These are phyloP conservation scores for Temnothorax unifasciatus DNA, from an alignment of 2,888 invertebrate species.

Conservation along the genomic window DNA sequence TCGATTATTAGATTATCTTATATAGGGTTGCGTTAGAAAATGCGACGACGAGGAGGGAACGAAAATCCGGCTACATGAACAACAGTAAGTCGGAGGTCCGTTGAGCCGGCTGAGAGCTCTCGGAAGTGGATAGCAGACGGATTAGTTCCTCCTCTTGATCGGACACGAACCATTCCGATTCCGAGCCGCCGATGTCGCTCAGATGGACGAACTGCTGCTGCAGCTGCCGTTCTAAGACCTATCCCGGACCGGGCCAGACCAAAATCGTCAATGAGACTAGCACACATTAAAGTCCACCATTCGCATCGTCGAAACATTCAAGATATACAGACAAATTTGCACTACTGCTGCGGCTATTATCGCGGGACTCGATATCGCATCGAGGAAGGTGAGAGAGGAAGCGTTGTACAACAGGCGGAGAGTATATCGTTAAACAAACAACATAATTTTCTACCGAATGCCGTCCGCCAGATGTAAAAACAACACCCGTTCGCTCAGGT, in stretches of 20 bases:
- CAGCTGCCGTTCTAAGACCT: constrained; percentile 84
- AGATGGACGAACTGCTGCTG: constrained; percentile 82
- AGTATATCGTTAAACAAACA: constrained; percentile 61
- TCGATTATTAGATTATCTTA: neutral
- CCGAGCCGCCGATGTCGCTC: constrained; percentile 88
- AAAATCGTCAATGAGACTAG: constrained; percentile 82
- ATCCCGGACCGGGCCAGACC: constrained; percentile 79
- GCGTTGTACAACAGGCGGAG: constrained; percentile 55
- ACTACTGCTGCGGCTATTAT: constrained; percentile 33
- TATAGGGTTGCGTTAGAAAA: neutral
- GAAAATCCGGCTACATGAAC: constrained; percentile 79
- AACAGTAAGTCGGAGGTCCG: constrained; percentile 82
- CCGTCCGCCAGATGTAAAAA: constrained; percentile 65
- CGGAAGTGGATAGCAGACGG: constrained; percentile 89
- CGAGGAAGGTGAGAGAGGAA: constrained; percentile 18
- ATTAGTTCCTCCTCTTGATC: constrained; percentile 93
- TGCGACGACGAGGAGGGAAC: constrained; percentile 14
- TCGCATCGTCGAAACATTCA: constrained; percentile 53
- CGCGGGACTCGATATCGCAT: constrained; percentile 18
- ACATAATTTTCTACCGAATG: constrained; percentile 60
- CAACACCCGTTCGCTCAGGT: constrained; percentile 23
- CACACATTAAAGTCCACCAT: constrained; percentile 82
- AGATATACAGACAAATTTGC: constrained; percentile 48
- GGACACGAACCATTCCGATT: constrained; percentile 92
- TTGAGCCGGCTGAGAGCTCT: constrained; percentile 82